Percentiles rank a stretch among this genome's conserved stretches.
Evolutionary conservation across 2,797 vertebrate species (phyloP).

Genomic region (Propithecus perrieri): DNA sequence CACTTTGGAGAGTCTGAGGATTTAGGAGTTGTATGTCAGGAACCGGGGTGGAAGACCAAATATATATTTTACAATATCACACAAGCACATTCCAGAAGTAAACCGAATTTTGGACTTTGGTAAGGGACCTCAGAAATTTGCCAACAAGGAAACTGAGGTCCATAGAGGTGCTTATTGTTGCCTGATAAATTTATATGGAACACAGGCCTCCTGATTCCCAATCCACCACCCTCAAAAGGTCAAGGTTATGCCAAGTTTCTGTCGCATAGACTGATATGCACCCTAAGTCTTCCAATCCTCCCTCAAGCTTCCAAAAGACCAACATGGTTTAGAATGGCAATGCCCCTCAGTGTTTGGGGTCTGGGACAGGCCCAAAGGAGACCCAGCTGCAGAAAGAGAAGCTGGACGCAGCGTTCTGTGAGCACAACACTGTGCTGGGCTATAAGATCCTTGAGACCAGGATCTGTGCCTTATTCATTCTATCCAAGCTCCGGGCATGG

Average conservation of each 20-base stretch:
- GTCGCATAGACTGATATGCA: not conserved
- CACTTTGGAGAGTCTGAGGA: not conserved
- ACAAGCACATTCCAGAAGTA: not conserved
- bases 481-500: not conserved
- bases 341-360: not conserved
- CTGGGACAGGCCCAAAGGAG: not conserved
- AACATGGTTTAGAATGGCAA: not conserved
- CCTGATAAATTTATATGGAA: not conserved
- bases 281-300: not conserved
- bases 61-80: not conserved
- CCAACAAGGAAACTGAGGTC: not conserved
- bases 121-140: not conserved
- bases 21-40: not conserved
- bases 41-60: not conserved
- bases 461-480: not conserved
- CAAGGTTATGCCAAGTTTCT: not conserved
- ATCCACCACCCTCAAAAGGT: not conserved
- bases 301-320: not conserved
- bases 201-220: not conserved
- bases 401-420: not conserved
- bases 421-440: not conserved
- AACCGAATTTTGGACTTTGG: not conserved
- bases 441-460: not conserved
- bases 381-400: not conserved
- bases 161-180: not conserved